Percentiles rank a stretch among this genome's conserved stretches.
Evolutionary conservation across 2,113 vertebrate species (phyloP).

Genomic region (Globicephala melas): DNA sequence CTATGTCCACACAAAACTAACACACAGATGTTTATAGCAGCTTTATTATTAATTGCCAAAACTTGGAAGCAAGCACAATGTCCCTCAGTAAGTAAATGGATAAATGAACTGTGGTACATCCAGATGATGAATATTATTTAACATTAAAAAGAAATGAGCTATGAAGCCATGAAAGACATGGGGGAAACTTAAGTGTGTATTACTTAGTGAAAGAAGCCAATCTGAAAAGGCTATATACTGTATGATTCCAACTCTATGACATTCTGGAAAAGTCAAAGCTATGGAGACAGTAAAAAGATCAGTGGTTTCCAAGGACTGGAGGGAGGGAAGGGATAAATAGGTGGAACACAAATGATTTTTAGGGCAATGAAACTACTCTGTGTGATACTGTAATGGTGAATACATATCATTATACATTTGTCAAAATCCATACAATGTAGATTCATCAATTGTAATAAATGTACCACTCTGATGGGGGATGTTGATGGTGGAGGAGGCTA

Average conservation of each 20-base stretch:
- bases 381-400: no score
- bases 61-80: background rate
- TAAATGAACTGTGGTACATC: background rate
- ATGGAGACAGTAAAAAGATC: no score
- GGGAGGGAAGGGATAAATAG: no score
- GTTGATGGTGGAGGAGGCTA: background rate
- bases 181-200: background rate
- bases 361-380: no score
- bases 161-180: background rate
- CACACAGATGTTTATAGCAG: background rate
- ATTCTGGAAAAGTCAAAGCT: background rate
- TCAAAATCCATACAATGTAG: no score
- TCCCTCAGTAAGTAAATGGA: background rate
- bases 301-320: no score
- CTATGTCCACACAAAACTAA: no score
- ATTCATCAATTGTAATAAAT: no score
- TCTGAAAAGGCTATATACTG: background rate
- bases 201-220: background rate
- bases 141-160: background rate
- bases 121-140: background rate
- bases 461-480: background rate
- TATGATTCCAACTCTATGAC: background rate
- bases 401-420: no score
- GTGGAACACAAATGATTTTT: no score
- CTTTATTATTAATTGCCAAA: background rate